Base-by-base conservation (phyloP, 2,797 vertebrate genomes). In the Falco concolor region DNA sequence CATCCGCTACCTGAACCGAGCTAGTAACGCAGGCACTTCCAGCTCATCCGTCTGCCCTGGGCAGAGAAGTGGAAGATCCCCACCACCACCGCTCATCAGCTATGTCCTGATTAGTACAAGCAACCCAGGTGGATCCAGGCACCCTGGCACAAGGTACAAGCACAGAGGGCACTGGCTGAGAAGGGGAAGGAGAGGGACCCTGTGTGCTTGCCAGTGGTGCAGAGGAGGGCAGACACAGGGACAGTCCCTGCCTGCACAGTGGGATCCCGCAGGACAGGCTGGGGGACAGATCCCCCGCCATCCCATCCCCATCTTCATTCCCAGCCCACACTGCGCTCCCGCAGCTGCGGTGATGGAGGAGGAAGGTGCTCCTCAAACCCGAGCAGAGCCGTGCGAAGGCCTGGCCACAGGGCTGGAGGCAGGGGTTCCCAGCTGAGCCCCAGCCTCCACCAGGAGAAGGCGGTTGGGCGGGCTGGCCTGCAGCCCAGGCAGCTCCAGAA, bases 291-390 rank as follows among this genome's bases (percentile, higher is more conserved):
- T 73, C 69, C 20, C 0, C 5, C 59, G 27, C 15, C 24, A 16
- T 65, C 22, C 45, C 25, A 18, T 54, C 24, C 28, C 34, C 23
- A 12, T 52, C 85, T 83, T 44, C 21, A 34, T 40, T 52, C 54
- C 44, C 70, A 61, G 57, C 25, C 36, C 64, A 45, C 32, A 10
- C 8, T 18, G 11, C 32, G 27, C 19, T 78, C 63, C 54, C 1
- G 0, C 27, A 34, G 40, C 47, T 65, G 60, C 2, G 2, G 50
- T 6, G 2, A 75, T 1, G 3, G 40, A 56, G n/a, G 12, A 76
- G 17, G n/a, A 16, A 84, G 49, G 24, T 44, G 50, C 9, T 86
- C 8, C 72, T 76, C 70, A 78, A 18, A 8, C 14, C 32, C 0
- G 0, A 65, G 54, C 1, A 50, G 10, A 15, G 8, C 21, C 12